Percentiles rank a stretch among this genome's conserved stretches.
Evolutionary conservation across 2,113 vertebrate genomes (phyloP).

Genomic region (Scalopus aquaticus): DNA sequence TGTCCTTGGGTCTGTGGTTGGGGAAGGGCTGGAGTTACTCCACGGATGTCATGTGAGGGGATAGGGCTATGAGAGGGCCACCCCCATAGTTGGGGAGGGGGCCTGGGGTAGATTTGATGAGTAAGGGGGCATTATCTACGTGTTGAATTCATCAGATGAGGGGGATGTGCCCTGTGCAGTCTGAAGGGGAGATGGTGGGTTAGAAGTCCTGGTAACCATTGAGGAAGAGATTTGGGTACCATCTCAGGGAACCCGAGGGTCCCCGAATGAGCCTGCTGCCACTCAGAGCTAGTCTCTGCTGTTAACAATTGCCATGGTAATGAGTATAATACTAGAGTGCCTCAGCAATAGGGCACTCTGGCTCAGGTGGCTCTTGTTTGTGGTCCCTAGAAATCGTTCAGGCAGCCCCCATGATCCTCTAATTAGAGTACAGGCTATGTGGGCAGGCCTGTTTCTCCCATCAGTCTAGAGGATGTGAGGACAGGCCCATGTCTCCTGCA

Average conservation of each 20-base stretch:
- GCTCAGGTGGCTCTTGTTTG: neutral
- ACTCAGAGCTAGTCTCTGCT: neutral
- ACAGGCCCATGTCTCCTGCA: neutral
- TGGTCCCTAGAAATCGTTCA: neutral
- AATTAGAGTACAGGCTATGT: neutral
- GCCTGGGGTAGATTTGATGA: neutral
- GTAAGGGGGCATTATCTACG: rapidly evolving
- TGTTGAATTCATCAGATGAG: neutral
- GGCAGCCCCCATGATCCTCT: neutral
- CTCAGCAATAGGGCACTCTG: neutral
- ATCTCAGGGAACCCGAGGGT: neutral
- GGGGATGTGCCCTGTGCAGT: neutral
- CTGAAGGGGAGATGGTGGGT: neutral
- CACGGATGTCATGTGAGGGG: neutral
- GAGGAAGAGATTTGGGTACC: neutral
- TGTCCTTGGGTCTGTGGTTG: rapidly evolving
- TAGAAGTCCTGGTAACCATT: neutral
- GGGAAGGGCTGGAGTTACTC: neutral
- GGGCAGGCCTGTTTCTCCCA: too few relatives aligned
- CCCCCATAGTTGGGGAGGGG: neutral
- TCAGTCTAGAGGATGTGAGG: too few relatives aligned
- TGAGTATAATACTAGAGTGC: rapidly evolving
- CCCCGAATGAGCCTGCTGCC: neutral
- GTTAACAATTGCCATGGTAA: neutral
- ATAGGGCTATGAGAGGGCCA: neutral